Evolutionary conservation across 2,797 vertebrate species (phyloP), one percentile per base, ranked within the genome.

Genomic region (Sciaenops ocellatus): DNA sequence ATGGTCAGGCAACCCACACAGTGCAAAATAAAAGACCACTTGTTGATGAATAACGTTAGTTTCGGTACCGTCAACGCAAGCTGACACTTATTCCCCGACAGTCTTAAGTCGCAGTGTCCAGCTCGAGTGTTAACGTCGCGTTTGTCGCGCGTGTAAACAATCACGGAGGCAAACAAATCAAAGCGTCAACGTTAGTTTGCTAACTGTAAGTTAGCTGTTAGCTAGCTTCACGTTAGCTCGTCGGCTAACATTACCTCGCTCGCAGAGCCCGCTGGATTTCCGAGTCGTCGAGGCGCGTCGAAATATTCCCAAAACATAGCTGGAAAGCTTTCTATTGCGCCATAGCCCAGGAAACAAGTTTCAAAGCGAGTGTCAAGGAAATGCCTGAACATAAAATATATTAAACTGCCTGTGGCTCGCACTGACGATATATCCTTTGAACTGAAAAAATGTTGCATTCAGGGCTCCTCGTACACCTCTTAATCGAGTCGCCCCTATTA

Each of bases 161-260:
- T 0, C 3, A 13, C 16, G 2, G 3, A 30, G 1, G 44, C 13
- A 22, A 75, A 78, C 70, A 73, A 74, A 80, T 62, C 47, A 66
- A 57, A 1, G n/a, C 57, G 9, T 6, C 51, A 4, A 11, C 15
- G 52, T 56, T 73, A 67, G 75, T 83, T 82, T 66, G 82, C 72
- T 73, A 67, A 73, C 57, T 73, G 63, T 52, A 75, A 74, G 67
- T 74, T 85, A 89, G 87, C 79, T 24, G 13, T n/a, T 38, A 63
- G 86, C 79, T 89, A 88, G 84, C 88, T 54, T 38, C 34, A 3
- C 38, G 71, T 85, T 93, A 93, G 92, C 92, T 66, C 48, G 15
- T 1, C 12, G 69, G 93, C 89, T 90, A 93, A 85, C 78, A 41
- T 83, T 92, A 94, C 93, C 93, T 94, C 86, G 78, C 82, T 89